phyloP scores from a whole-genome alignment of 2,888 invertebrate genomes.

The Tiliacea citrago region DNA sequence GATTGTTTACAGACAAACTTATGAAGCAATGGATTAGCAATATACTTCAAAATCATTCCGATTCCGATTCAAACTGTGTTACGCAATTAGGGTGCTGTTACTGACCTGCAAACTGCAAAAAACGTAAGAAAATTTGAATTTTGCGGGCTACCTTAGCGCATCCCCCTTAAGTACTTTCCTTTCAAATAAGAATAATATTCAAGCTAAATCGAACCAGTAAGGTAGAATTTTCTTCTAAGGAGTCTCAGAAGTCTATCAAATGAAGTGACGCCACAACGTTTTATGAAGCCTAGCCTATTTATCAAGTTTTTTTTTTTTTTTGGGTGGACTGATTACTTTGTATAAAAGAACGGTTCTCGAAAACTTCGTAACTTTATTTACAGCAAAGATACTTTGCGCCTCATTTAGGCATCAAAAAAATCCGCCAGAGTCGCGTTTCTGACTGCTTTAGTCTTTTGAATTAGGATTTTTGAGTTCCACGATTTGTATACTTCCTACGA shows the following conservation, averaged over 20 bases:
- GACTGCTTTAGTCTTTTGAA: not conserved
- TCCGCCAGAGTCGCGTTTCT: not conserved
- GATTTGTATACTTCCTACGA: not conserved
- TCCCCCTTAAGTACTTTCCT: too few species aligned
- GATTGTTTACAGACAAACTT: too few species aligned
- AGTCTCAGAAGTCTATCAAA: conserved; percentile 12
- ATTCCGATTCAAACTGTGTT: too few species aligned
- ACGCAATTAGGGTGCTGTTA: too few species aligned
- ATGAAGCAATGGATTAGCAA: too few species aligned
- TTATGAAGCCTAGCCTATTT: conserved; percentile 17
- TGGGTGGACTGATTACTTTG: conserved; percentile 41
- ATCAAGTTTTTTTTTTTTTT: too few species aligned
- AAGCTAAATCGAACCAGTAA: not conserved
- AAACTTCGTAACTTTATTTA: conserved; percentile 37
- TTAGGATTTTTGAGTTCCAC: not conserved
- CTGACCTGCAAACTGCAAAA: too few species aligned
- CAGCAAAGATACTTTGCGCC: not conserved
- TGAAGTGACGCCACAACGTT: conserved; percentile 11
- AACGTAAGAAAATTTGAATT: too few species aligned
- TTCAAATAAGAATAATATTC: not conserved
- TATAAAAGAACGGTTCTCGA: conserved; percentile 16
- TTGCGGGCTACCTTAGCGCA: too few species aligned
- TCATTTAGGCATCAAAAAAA: conserved; percentile 5
- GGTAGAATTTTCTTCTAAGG: conserved; percentile 1
- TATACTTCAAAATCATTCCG: too few species aligned